A percentile compares a stretch with the other conserved stretches of the same genome.
Evolutionary conservation across 2,113 vertebrate genomes (phyloP).

Genomic region (Pipra filicauda): DNA sequence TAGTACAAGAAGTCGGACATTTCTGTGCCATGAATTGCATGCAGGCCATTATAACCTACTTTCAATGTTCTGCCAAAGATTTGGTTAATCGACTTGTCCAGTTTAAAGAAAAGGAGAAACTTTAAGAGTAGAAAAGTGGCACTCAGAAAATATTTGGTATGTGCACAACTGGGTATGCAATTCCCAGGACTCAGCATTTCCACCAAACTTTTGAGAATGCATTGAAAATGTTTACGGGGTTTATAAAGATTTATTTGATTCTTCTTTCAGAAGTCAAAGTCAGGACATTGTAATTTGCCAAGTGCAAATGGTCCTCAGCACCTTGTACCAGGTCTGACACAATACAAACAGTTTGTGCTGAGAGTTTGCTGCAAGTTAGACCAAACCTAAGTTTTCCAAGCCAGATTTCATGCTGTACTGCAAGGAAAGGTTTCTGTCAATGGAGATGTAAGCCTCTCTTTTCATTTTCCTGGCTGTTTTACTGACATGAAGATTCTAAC

Average conservation of each 20-base stretch:
- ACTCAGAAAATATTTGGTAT: neutral
- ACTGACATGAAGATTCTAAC: neutral
- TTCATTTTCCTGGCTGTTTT: neutral
- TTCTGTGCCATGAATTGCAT: neutral
- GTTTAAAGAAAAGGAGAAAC: neutral
- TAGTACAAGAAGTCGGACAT: neutral
- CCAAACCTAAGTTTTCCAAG: neutral
- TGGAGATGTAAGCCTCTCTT: neutral
- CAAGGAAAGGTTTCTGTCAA: neutral
- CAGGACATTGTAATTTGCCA: neutral
- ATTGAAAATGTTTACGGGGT: fast-evolving
- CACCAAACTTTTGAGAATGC: neutral
- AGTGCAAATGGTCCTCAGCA: neutral
- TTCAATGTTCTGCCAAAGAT: neutral
- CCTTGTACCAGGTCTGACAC: neutral
- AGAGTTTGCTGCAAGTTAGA: neutral
- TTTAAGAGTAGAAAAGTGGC: neutral
- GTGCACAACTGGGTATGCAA: neutral
- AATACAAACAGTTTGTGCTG: neutral
- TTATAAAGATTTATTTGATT: neutral
- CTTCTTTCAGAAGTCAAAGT: neutral
- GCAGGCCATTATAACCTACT: neutral
- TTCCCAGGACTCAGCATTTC: neutral
- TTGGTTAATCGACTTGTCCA: neutral
- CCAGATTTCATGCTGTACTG: neutral